Evolutionary conservation across 2,797 vertebrate species (phyloP), one percentile per base, ranked within the genome.

Genomic region (Ispidina picta): DNA sequence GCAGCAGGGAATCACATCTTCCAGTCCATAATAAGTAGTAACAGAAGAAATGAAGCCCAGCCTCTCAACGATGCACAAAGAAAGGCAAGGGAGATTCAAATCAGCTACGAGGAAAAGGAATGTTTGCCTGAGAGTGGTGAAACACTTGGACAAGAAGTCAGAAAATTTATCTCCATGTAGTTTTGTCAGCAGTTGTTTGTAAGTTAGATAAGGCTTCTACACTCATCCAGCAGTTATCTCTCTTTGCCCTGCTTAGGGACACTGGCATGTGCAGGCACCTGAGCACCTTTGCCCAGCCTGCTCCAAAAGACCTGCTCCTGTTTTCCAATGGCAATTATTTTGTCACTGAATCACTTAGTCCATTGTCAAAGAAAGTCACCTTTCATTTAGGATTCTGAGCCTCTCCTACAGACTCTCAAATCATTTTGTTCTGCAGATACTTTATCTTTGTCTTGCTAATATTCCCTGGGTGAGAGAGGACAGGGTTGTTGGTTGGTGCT

Each of bases 1-100:
- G 64, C 0, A 0, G 7, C 7, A 28, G 37, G 64, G 64, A 69
- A 51, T 15, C 0, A 0, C 9, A 66, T 26, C 48, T 85, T 41
- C 59, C 23, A 1, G 31, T 12, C 52, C 8, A 11, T 8, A 13
- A 2, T 5, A 16, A 29, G 39, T 31, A 28, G 23, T 31, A 18
- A 55, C 5, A 31, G 31, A 55, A 20, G 22, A 70, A 12, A 33
- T 35, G 70, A 51, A 63, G 60, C 31, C 41, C 11, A 1, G 23
- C 35, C 16, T 78, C 62, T 55, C 59, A 28, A 55, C 46, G 37
- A 5, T 21, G 9, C 20, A 46, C 16, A 60, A 22, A 2, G 0
- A 33, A 82, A 82, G 35, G 26, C 0, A 0, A 15, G 17, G 31
- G 29, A 80, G 20, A n/a, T 17, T 48, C 37, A 31, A 8, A 43